phyloP scores from a whole-genome alignment of 35 echinoderm and acorn worm genomes.

The Lytechinus variegatus region DNA sequence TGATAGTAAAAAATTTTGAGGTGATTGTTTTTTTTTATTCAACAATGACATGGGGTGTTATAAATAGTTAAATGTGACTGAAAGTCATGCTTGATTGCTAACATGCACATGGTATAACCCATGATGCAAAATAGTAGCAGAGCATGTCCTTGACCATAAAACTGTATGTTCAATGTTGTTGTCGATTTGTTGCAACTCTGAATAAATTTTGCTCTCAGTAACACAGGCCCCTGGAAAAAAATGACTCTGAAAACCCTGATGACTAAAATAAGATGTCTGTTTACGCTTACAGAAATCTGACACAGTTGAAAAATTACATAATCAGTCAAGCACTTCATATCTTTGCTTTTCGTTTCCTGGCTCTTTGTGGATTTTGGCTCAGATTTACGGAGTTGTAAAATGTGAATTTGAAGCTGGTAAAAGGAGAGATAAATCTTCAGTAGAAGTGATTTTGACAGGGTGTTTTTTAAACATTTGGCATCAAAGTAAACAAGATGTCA shows the following conservation, averaged over 20 bases:
- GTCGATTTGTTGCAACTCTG: too few relatives aligned
- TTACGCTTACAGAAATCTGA: not conserved
- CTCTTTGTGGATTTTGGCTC: not conserved
- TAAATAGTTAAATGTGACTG: not conserved
- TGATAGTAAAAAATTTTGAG: too few relatives aligned
- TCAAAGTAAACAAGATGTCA: conserved; percentile 11
- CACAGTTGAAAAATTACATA: not conserved
- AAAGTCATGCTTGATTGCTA: not conserved
- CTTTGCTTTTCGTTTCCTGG: not conserved
- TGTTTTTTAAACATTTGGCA: conserved; percentile 14
- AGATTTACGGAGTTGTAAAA: not conserved
- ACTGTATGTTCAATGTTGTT: too few relatives aligned
- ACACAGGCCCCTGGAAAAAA: too few relatives aligned
- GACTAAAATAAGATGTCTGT: not conserved
- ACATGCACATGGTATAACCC: not conserved
- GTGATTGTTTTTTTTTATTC: too few relatives aligned
- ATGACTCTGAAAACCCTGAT: not conserved
- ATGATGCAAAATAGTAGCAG: not conserved
- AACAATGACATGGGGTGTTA: not conserved
- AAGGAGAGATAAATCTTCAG: not conserved
- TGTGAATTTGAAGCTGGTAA: not conserved
- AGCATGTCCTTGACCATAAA: too few relatives aligned
- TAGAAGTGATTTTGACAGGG: not conserved
- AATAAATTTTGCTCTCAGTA: too few relatives aligned
- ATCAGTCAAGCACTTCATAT: not conserved